Conservation (phyloP, 2,113 vertebrate genomes). For the cat (Felis catus) region DNA sequence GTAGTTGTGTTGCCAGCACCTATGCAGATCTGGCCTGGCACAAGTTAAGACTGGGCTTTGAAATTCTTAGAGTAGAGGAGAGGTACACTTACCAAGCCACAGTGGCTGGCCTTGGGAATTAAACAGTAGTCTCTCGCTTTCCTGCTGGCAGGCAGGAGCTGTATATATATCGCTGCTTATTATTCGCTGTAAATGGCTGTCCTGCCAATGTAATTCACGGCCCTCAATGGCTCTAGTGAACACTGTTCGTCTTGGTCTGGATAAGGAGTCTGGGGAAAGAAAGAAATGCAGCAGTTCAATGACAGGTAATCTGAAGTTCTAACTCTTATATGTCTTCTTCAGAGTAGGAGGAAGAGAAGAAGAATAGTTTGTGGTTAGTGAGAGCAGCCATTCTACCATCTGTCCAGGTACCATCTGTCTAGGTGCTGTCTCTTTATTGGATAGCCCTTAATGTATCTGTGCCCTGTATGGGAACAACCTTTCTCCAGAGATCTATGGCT, state of each 20-base stretch:
- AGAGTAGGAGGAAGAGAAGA: neutral
- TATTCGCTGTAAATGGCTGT: constrained; percentile 98
- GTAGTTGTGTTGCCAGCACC: neutral
- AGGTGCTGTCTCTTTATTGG: neutral
- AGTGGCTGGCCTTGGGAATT: constrained; percentile 96
- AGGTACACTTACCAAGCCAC: constrained; percentile 92
- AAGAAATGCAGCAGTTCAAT: constrained; percentile 40
- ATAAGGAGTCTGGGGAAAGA: constrained; percentile 90
- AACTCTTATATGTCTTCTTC: neutral
- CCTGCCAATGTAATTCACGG: constrained; percentile 98
- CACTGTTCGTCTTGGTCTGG: constrained; percentile 94
- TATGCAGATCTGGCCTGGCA: neutral
- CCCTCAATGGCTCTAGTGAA: constrained; percentile 97
- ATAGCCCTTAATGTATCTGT: constrained; percentile 32
- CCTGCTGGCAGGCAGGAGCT: constrained; percentile 94
- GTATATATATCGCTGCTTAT: constrained; percentile 97
- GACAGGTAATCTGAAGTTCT: constrained; percentile 23
- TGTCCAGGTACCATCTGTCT: neutral
- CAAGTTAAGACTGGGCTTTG: neutral
- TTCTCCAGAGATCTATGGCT: constrained; percentile 1
- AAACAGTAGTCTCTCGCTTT: constrained; percentile 96
- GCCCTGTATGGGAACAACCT: neutral
- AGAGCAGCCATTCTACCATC: neutral
- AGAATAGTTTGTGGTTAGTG: neutral
- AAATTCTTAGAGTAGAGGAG: constrained; percentile 38